phyloP scores from a whole-genome alignment of 2,888 invertebrate species.

The Pteria penguin region DNA sequence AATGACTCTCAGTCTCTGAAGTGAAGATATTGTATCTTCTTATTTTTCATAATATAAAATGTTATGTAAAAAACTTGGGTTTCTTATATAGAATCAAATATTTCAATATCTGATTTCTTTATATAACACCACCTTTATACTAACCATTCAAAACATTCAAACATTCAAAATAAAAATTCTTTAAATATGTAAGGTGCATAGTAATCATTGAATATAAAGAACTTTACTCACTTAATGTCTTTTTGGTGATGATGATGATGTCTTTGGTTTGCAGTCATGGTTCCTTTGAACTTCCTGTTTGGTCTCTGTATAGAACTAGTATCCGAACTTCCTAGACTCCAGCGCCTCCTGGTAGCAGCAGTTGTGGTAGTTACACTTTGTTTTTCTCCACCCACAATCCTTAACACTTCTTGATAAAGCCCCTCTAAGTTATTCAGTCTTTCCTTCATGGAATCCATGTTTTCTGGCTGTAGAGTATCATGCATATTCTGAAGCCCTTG shows the following conservation, averaged over 20 bases:
- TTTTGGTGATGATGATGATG: slow-evolving; percentile 53
- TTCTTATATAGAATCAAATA: too few relatives aligned
- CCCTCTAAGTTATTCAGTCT: slow-evolving; percentile 71
- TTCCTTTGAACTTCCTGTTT: slow-evolving; percentile 52
- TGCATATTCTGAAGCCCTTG: slow-evolving; percentile 40
- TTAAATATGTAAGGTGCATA: too few relatives aligned
- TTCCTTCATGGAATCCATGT: slow-evolving; percentile 57
- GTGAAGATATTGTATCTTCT: too few relatives aligned
- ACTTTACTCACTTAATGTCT: slow-evolving; percentile 44
- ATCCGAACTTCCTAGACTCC: slow-evolving; percentile 74
- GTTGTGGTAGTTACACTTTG: not conserved
- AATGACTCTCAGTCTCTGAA: too few relatives aligned
- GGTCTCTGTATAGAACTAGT: slow-evolving; percentile 64
- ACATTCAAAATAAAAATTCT: not conserved
- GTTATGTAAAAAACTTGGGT: too few relatives aligned
- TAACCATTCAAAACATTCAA: not conserved
- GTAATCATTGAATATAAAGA: too few relatives aligned
- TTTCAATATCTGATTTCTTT: too few relatives aligned
- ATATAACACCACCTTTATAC: too few relatives aligned
- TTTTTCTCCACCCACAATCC: slow-evolving; percentile 63
- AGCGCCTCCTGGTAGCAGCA: slow-evolving; percentile 52
- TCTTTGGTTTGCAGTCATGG: slow-evolving; percentile 35
- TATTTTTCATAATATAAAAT: too few relatives aligned
- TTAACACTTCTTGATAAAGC: slow-evolving; percentile 72
- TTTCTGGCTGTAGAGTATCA: slow-evolving; percentile 44